Evolutionary conservation across 2,888 invertebrate genomes (phyloP), one percentile per base, ranked within the genome.

Genomic region (Portevinia maculata): DNA sequence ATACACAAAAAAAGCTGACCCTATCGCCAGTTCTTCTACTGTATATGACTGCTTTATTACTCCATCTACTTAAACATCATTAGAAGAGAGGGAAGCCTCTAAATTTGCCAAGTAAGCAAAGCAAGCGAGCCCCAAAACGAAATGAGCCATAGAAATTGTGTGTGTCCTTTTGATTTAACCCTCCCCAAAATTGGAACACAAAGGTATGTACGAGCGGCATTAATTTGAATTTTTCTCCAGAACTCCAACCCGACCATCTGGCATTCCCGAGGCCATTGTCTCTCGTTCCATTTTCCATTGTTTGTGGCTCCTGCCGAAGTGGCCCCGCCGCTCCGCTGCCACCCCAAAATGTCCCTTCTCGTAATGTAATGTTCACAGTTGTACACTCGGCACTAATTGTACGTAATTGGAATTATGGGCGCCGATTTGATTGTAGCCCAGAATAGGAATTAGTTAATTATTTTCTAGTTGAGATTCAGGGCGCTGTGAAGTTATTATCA

Each of bases 401-500:
- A 71, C 79, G 71, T 79, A 79, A 79, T 71, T 79, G 65, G 79
- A 71, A 79, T 71, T 79, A 79, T 79, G 71, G 71, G 65, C 59
- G 71, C 79, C 79, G 71, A 71, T 79, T 71, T 71, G 71, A 79
- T 79, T 71, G 71, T 60, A 71, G 79, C 59, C 59, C 71, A 53
- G 71, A 71, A 79, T 79, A 79, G 71, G 65, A 79, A 79, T 79
- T 79, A 79, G 65, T 79, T 79, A 79, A 79, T 79, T 79, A 79
- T 78, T 71, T 79, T 79, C 79, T 79, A 79, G 71, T 79, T 79
- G 79, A 53, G 71, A 79, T 79, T 79, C 71, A 79, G 79, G 79
- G 65, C 65, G 59, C 52, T 71, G 71, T 65, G 53, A 71, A 79
- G 71, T 79, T 79, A 71, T 79, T 71, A 79, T 79, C 78, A 79